Evolutionary conservation across 2,888 invertebrate genomes (phyloP).

Genomic region (Agrochola lychnidis): DNA sequence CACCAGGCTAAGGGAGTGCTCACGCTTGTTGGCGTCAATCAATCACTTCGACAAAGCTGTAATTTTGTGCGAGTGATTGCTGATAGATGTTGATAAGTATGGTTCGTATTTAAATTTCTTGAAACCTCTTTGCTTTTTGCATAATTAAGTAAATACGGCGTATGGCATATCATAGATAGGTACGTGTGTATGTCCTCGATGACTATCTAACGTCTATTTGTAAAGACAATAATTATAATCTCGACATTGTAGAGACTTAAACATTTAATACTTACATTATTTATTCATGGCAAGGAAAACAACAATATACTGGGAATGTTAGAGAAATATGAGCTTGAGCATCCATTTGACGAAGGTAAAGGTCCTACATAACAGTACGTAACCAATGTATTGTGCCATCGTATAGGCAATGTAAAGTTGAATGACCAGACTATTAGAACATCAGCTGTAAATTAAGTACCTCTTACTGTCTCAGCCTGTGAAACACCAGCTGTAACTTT

Average conservation of each 20-base stretch:
- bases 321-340: conserved; percentile 37
- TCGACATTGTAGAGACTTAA: conserved; percentile 39
- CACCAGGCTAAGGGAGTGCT: background rate
- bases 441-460: background rate
- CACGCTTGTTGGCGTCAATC: conserved; percentile 1
- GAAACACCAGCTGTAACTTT: background rate
- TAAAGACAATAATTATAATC: conserved; percentile 55
- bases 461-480: background rate
- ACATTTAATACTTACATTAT: conserved; percentile 35
- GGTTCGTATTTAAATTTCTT: conserved; percentile 4
- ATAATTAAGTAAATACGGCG: conserved; percentile 17
- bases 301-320: conserved; percentile 27
- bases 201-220: conserved; percentile 51
- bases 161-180: conserved; percentile 10
- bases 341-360: background rate
- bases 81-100: conserved; percentile 25
- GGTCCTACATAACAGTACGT: background rate
- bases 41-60: conserved; percentile 3
- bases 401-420: background rate
- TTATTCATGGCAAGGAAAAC: conserved; percentile 40
- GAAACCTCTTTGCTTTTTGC: background rate
- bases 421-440: background rate
- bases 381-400: background rate
- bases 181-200: conserved; percentile 48
- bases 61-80: background rate